These are phyloP conservation scores for Mareca strepera DNA, from an alignment of 2,797 vertebrate genomes.

Conservation along the genomic window DNA sequence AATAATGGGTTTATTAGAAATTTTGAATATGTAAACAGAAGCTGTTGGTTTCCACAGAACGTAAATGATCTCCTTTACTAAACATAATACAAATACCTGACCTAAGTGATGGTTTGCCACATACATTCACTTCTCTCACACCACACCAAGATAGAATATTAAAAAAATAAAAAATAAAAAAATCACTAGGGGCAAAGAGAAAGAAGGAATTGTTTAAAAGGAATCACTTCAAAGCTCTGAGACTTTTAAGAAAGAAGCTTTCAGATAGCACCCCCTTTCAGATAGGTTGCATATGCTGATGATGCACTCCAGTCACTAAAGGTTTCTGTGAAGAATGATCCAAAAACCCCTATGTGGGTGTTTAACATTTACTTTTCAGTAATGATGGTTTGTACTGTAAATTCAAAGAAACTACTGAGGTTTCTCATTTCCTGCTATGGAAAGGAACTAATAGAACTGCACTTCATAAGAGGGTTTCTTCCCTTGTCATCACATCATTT, in stretches of 20 bases:
- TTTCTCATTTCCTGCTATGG: neutral
- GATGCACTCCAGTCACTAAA: neutral
- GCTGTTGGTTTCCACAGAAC: neutral
- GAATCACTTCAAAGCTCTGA: neutral
- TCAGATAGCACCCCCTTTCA: neutral
- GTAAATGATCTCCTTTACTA: neutral
- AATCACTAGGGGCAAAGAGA: neutral
- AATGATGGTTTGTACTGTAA: neutral
- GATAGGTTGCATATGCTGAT: neutral
- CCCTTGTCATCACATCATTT: neutral
- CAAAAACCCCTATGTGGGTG: rapidly evolving
- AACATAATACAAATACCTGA: neutral
- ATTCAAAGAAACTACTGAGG: neutral
- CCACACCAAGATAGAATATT: neutral
- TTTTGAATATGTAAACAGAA: neutral
- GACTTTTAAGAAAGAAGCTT: neutral
- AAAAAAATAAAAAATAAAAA: neutral
- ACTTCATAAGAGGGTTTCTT: neutral
- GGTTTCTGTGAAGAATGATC: neutral
- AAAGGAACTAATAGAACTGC: neutral
- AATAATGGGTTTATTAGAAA: neutral
- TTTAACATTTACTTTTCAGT: neutral
- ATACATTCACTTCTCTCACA: neutral
- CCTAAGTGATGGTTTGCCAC: neutral
- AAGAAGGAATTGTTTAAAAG: neutral